Evolutionary conservation across 2,113 vertebrate genomes (phyloP).

Genomic region (Anser brachyrhynchus): DNA sequence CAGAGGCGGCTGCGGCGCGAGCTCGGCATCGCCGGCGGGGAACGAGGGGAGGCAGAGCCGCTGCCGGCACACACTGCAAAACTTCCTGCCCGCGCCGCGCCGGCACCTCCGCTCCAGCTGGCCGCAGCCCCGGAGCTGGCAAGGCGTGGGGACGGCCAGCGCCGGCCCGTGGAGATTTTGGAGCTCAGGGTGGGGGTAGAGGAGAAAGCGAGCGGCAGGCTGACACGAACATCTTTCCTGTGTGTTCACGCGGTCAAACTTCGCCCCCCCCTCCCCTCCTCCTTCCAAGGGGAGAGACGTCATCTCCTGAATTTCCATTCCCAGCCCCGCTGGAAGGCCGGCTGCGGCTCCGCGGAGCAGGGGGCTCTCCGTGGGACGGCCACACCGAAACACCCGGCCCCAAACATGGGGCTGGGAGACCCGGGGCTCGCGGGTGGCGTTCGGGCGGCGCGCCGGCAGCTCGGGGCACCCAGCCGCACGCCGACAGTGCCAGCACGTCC

Average conservation of each 20-base stretch:
- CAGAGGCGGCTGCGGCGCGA: constrained; percentile 4
- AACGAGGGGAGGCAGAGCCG: background rate
- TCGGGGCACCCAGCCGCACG: too few relatives aligned
- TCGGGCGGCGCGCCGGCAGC: background rate
- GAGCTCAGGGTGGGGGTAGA: background rate
- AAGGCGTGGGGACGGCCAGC: background rate
- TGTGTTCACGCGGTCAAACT: constrained; percentile 67
- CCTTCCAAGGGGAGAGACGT: constrained; percentile 25
- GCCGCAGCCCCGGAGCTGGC: background rate
- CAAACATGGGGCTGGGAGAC: accelerated
- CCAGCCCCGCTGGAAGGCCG: constrained; percentile 25
- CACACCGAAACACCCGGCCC: accelerated
- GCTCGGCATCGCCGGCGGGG: constrained; percentile 43
- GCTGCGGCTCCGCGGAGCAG: background rate
- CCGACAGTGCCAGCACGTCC: too few relatives aligned
- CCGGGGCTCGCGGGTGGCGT: accelerated
- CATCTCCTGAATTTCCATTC: constrained; percentile 68
- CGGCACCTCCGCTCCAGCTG: constrained; percentile 20
- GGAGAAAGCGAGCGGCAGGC: constrained; percentile 46
- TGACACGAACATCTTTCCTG: constrained; percentile 73
- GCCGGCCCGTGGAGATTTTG: constrained; percentile 10
- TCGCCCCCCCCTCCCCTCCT: background rate
- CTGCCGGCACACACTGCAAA: background rate
- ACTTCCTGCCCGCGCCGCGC: constrained; percentile 42
- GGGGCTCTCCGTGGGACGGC: background rate